Evolutionary conservation across 2,888 invertebrate genomes (phyloP), one percentile per base, ranked within the genome.

Genomic region (Metopia argyrocephala): DNA sequence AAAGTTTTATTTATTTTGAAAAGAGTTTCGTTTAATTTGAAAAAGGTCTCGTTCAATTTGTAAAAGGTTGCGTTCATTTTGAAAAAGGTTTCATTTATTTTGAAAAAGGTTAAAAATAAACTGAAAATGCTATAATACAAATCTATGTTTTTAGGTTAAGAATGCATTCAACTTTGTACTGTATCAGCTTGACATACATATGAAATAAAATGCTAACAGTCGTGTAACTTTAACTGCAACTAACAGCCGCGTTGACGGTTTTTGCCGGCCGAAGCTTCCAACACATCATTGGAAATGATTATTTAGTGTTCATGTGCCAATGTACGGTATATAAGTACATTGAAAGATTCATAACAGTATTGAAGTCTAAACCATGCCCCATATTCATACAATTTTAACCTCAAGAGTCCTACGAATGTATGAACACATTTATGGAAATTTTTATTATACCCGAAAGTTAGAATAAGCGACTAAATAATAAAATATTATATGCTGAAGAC

Each of bases 241-340:
- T 52, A 38, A 38, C 65, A 9, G 46, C 28, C 5, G 31, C 52
- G 23, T 15, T 64, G 18, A n/a, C 5, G 2, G 21, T 50, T 50
- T 54, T 54, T n/a, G 38, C 52, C 4, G 18, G 38, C 18, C 23
- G 54, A 6, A 54, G 66, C 5, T 66, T 66, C 18, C 54, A 54
- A n/a, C n/a, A n/a, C n/a, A n/a, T n/a, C n/a, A n/a, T n/a, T n/a
- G n/a, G n/a, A n/a, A n/a, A n/a, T n/a, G 54, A 54, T 38, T 54
- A 54, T 54, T 20, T 54, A 21, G n/a, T 66, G 20, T 52, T 31
- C 31, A 66, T 66, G 66, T 66, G 52, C 25, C 38, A 50, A 31
- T 50, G 65, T 7, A 65, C 65, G 0, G 21, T 65, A 31, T 31
- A 50, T 21, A 65, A 65, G 6, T 48, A 52, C 20, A 25, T 50